Percentiles rank a stretch among this genome's conserved stretches.
Evolutionary conservation across 2,797 vertebrate species (phyloP).

Genomic region (Rhyacichthys aspro): DNA sequence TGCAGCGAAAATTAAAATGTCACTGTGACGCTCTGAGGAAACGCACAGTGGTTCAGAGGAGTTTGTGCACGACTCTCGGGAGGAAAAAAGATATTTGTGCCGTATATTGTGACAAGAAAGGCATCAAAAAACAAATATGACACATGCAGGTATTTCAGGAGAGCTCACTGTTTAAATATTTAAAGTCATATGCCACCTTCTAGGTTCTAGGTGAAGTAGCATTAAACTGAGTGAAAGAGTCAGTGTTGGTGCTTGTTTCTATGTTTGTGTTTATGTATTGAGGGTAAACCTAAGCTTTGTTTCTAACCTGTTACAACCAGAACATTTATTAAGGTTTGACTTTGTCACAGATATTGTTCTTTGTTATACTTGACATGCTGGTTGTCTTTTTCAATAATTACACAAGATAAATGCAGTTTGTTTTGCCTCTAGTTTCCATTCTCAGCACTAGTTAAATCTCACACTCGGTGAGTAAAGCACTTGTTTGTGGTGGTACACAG

Average conservation of each 20-base stretch:
- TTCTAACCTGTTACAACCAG: not conserved
- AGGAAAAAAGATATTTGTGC: slow-evolving; percentile 1
- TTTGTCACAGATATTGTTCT: slow-evolving; percentile 31
- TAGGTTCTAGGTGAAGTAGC: not conserved
- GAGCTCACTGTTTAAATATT: not conserved
- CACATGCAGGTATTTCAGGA: not conserved
- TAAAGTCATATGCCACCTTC: not conserved
- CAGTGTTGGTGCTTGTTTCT: not conserved
- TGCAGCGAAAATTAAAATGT: slow-evolving; percentile 17
- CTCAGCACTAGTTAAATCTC: slow-evolving; percentile 72
- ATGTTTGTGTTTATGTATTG: slow-evolving; percentile 1
- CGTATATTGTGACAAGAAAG: not conserved
- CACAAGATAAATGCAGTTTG: slow-evolving; percentile 78
- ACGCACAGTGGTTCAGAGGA: not conserved
- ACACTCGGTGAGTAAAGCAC: slow-evolving; percentile 47
- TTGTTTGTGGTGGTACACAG: slow-evolving; percentile 14
- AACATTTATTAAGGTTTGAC: too few relatives aligned
- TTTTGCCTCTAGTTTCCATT: slow-evolving; percentile 66
- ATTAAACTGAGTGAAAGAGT: not conserved
- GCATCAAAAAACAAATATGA: not conserved
- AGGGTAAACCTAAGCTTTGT: not conserved
- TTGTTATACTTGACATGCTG: slow-evolving; percentile 46
- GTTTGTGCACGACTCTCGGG: slow-evolving; percentile 2
- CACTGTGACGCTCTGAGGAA: not conserved
- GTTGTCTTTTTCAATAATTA: slow-evolving; percentile 76